Percentiles rank a stretch among this genome's conserved stretches.
Conservation (phyloP, 2,113 vertebrate species). For the Monopterus albus region DNA sequence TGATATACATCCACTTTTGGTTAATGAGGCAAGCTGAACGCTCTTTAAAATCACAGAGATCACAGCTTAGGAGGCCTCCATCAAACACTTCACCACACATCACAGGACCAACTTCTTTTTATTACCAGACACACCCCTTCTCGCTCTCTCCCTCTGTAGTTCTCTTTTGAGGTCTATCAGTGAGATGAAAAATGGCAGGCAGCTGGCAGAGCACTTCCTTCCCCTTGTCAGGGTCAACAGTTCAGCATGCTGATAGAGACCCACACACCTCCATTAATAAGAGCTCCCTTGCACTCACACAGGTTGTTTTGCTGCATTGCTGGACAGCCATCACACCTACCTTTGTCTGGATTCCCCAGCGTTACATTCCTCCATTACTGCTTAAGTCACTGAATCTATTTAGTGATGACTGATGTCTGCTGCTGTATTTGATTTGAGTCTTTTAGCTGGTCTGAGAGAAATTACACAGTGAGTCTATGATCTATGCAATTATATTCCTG, state of each 20-base stretch:
- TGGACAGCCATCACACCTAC: conserved; percentile 33
- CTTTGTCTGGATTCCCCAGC: conserved; percentile 31
- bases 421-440: not conserved
- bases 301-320: conserved; percentile 56
- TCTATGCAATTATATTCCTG: no score
- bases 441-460: not conserved
- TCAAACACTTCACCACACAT: conserved; percentile 73
- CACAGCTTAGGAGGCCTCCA: conserved; percentile 67
- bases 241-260: conserved; percentile 79
- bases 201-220: conserved; percentile 75
- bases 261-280: conserved; percentile 69
- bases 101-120: conserved; percentile 66
- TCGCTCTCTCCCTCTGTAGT: conserved; percentile 2
- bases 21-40: conserved; percentile 69
- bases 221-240: conserved; percentile 74
- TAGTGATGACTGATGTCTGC: conserved; percentile 5
- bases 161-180: conserved; percentile 66
- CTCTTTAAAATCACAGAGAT: conserved; percentile 76
- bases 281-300: conserved; percentile 54
- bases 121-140: conserved; percentile 30
- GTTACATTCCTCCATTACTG: conserved; percentile 8
- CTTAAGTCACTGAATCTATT: not conserved
- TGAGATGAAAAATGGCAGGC: conserved; percentile 79
- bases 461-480: not conserved
- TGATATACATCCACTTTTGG: conserved; percentile 75